phyloP scores from a whole-genome alignment of 2,888 invertebrate genomes.

The Trileptium ribeirensis region DNA sequence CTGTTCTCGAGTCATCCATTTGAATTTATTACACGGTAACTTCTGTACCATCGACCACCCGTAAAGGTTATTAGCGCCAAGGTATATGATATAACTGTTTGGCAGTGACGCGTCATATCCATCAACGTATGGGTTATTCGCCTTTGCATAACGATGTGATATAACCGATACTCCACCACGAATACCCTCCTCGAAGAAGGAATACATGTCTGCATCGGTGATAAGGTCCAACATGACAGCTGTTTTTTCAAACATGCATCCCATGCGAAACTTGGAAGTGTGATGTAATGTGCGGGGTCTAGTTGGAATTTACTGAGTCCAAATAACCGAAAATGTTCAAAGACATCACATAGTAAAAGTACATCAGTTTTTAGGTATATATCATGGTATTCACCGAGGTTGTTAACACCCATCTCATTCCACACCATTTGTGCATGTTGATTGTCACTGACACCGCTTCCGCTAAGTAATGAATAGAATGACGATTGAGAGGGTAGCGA shows the following conservation, averaged over 20 bases:
- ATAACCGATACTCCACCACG: background rate
- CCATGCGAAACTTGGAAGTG: background rate
- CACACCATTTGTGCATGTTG: too few relatives aligned
- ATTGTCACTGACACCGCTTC: too few relatives aligned
- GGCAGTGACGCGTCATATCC: background rate
- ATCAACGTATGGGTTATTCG: background rate
- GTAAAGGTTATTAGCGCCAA: background rate
- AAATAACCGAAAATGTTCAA: background rate
- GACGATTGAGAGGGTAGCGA: background rate
- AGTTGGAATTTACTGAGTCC: too few relatives aligned
- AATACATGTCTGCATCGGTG: background rate
- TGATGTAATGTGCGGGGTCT: background rate
- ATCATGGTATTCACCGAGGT: background rate
- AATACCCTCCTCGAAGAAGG: background rate
- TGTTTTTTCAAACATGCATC: background rate
- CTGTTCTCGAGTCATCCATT: too few relatives aligned
- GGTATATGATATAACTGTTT: background rate
- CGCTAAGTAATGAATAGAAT: background rate
- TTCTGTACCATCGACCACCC: too few relatives aligned
- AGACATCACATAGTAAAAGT: background rate
- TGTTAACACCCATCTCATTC: background rate
- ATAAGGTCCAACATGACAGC: background rate
- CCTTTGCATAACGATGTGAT: background rate
- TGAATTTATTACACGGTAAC: too few relatives aligned
- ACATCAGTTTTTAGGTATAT: background rate